Evolutionary conservation across 2,888 invertebrate species (phyloP), one percentile per base, ranked within the genome.

Genomic region (Actias luna): DNA sequence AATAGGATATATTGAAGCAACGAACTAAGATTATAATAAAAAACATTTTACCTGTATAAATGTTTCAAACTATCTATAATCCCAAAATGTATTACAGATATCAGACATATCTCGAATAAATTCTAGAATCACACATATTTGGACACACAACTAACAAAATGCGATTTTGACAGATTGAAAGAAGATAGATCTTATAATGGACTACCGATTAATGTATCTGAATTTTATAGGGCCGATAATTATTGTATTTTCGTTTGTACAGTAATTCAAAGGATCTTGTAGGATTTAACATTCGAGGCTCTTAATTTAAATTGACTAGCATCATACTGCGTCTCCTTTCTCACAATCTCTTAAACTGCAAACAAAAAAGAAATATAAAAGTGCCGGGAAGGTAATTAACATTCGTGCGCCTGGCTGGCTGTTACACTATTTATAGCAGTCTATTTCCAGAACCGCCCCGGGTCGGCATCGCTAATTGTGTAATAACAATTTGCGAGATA

Each of bases 351-450:
- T 59, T 39, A 55, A 57, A 25, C 36, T n/a, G n/a, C n/a, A 29
- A 61, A 29, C n/a, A 73, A 68, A 72, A 72, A 71, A 69, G 64
- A 66, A 66, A 67, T 67, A 67, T 60, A 72, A 71, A 70, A 67
- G 64, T 64, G 65, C 63, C 61, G 66, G 55, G 62, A 60, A 25
- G 61, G 65, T 63, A 70, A 73, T 74, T 74, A 70, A 69, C 68
- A 64, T 66, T 65, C 57, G 18, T 42, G 29, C 57, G 66, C 67
- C 65, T 60, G 71, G 63, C 61, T 10, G 59, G 33, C 63, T 62
- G 61, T 62, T 46, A 27, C 59, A 42, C 50, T 67, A 67, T 69
- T 73, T 73, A 68, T 69, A 68, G 64, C 69, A 64, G 46, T 60
- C 63, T 73, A 72, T 73, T 72, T 68, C 52, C 16, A 66, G 67